These are phyloP conservation scores for Catocala fraxini DNA, from an alignment of 2,888 invertebrate genomes.

Conservation along the genomic window DNA sequence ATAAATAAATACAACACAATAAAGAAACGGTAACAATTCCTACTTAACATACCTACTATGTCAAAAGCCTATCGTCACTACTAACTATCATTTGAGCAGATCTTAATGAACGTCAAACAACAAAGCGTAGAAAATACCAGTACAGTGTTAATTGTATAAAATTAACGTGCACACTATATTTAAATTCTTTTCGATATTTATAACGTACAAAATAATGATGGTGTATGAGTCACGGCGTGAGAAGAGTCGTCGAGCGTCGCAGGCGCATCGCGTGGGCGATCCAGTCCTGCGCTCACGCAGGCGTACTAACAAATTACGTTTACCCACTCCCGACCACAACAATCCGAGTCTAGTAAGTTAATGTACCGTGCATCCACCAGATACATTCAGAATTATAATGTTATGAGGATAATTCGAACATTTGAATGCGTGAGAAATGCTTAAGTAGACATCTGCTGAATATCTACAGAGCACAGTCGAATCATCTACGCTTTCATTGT, in stretches of 20 bases:
- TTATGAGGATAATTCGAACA: slow-evolving; percentile 42
- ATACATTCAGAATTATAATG: slow-evolving; percentile 43
- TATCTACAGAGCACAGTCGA: slow-evolving; percentile 28
- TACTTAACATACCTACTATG: too few species aligned
- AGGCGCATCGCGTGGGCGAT: slow-evolving; percentile 71
- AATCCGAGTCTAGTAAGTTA: slow-evolving; percentile 47
- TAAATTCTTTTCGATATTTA: slow-evolving; percentile 45
- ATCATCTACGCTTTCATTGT: slow-evolving; percentile 30
- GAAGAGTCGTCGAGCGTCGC: slow-evolving; percentile 60
- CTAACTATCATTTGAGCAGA: too few species aligned
- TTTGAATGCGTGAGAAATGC: slow-evolving; percentile 51
- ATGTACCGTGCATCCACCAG: slow-evolving; percentile 37
- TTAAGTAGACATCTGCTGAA: slow-evolving; percentile 36
- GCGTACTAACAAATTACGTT: slow-evolving; percentile 78
- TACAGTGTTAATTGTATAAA: slow-evolving; percentile 5
- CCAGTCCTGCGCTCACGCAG: slow-evolving; percentile 66
- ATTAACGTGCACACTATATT: slow-evolving; percentile 20
- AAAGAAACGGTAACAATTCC: too few species aligned
- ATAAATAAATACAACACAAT: too few species aligned
- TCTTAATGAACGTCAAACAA: not conserved
- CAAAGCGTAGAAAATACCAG: not conserved
- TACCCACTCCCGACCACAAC: slow-evolving; percentile 63
- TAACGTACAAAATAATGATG: slow-evolving; percentile 65
- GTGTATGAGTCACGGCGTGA: slow-evolving; percentile 74
- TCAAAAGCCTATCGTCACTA: too few species aligned